phyloP scores from a whole-genome alignment of 2,888 invertebrate genomes.

The Trichogramma dendrolimi region DNA sequence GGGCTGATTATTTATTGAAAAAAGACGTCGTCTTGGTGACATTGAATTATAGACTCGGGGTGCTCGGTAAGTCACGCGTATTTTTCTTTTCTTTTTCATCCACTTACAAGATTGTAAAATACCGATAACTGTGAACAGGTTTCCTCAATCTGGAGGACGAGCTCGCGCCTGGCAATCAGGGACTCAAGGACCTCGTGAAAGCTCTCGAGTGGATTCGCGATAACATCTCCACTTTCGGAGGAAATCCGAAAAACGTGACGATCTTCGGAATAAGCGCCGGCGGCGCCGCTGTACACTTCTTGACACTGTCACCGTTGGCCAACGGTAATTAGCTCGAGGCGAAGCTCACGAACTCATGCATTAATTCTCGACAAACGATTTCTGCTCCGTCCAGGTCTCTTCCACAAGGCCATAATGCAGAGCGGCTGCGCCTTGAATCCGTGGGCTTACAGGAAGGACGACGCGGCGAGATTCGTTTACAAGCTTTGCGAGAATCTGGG shows the following conservation, averaged over 20 bases:
- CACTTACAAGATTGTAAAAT: too few species aligned
- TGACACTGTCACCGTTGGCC: constrained; percentile 29
- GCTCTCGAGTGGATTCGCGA: constrained; percentile 35
- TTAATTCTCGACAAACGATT: too few species aligned
- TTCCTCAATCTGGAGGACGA: constrained; percentile 32
- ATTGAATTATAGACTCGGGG: constrained; percentile 37
- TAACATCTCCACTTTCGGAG: constrained; percentile 35
- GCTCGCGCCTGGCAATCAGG: constrained; percentile 35
- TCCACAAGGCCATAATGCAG: constrained; percentile 43
- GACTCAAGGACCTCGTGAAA: constrained; percentile 36
- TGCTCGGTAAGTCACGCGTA: constrained; percentile 27
- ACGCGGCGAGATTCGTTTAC: constrained; percentile 27
- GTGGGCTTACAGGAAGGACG: constrained; percentile 29
- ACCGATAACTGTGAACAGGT: constrained; percentile 15
- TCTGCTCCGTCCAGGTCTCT: constrained; percentile 36
- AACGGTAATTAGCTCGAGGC: constrained; percentile 23
- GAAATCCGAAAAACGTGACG: constrained; percentile 37
- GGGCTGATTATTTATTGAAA: constrained; percentile 42
- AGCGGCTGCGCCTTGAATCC: constrained; percentile 38
- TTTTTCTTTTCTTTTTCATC: too few species aligned
- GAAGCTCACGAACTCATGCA: too few species aligned
- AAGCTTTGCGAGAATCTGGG: constrained; percentile 36
- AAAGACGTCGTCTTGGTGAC: constrained; percentile 40
- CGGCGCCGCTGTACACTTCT: constrained; percentile 31
- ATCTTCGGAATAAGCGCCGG: constrained; percentile 38